phyloP scores from a whole-genome alignment of 2,797 vertebrate genomes.

The Neosalanx taihuensis region DNA sequence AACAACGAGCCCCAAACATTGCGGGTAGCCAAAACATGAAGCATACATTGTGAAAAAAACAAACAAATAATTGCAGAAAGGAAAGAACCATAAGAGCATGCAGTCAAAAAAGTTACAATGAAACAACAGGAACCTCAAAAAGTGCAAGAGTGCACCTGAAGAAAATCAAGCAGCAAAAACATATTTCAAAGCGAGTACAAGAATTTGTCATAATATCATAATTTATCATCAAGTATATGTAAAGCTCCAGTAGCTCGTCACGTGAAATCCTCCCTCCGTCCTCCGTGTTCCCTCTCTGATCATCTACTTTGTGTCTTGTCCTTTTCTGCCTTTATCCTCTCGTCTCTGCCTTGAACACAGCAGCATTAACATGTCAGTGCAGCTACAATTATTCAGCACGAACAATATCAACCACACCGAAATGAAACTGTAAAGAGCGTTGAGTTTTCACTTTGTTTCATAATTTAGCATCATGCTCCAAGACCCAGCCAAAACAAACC shows the following conservation, averaged over 20 bases:
- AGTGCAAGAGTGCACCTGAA: no score
- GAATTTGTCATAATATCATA: no score
- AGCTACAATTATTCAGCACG: constrained; percentile 59
- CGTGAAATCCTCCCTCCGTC: constrained; percentile 50
- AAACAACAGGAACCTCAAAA: no score
- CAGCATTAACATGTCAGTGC: constrained; percentile 62
- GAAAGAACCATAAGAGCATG: no score
- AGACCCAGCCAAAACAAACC: constrained; percentile 51
- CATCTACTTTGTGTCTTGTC: constrained; percentile 50
- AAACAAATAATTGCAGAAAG: background rate
- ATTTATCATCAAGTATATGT: constrained; percentile 21
- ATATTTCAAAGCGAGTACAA: no score
- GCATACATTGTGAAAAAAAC: background rate
- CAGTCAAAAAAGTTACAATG: background rate
- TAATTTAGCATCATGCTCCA: constrained; percentile 58
- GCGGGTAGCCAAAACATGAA: no score
- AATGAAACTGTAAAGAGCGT: constrained; percentile 49
- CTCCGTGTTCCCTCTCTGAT: constrained; percentile 13
- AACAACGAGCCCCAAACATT: no score
- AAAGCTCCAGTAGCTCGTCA: constrained; percentile 5
- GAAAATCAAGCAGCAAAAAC: no score
- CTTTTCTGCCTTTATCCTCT: constrained; percentile 43
- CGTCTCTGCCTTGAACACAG: constrained; percentile 58
- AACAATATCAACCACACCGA: constrained; percentile 61
- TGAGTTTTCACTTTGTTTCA: constrained; percentile 54